Evolutionary conservation across 2,888 invertebrate species (phyloP), one percentile per base, ranked within the genome.

Genomic region (Mechanitis messenoides): DNA sequence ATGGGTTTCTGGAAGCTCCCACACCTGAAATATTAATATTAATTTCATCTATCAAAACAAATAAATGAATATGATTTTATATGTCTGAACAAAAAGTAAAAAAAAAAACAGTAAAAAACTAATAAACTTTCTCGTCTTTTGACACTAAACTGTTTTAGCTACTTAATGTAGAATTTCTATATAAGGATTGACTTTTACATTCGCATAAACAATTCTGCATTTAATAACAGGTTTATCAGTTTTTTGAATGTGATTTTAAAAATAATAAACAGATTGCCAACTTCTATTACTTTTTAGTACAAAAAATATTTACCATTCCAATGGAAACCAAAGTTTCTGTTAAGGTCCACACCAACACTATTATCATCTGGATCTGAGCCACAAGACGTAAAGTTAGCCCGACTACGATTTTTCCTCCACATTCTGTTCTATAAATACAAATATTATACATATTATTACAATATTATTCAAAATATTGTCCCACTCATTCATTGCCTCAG

Each of bases 321-420:
- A 54, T 74, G 58, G 46, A 76, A 81, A 60, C 78, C 82, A 33
- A 89, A 90, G 67, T 87, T 89, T 65, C 88, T 82, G 62, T 89
- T 89, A 45, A 89, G 70, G 63, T 89, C 88, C 3, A 87, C 79
- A 0, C 88, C 88, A 58, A 84, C 80, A 61, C 87, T 87, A 75
- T 84, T 76, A 56, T 86, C 87, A 42, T 73, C 67, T 0, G 73
- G 68, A 11, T 68, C 73, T 9, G 57, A 58, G 0, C 70, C 67
- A 62, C 87, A 87, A 0, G 72, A 67, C 0, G 73, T 79, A 33
- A 69, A 71, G 57, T 72, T 80, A 0, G 69, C 69, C 11, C 68
- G 71, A 58, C 74, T 84, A 28, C 85, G 83, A 0, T 93, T 93
- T 74, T 95, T 95, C 3, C 95, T 89, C 95, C 95, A 95, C 81